Conservation (phyloP, 2,888 invertebrate species). For the Globia sparganii region DNA sequence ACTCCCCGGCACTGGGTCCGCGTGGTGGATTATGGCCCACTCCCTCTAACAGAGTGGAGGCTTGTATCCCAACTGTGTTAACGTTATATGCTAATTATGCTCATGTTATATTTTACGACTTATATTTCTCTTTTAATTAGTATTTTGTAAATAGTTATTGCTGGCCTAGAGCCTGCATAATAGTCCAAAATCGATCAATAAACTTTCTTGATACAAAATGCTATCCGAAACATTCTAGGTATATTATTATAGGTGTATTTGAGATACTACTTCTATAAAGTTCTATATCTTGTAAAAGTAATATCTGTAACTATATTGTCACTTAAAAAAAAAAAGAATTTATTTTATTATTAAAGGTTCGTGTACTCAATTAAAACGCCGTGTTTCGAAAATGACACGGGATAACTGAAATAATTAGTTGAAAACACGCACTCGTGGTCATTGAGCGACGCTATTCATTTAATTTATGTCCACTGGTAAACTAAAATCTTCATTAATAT, state of each 20-base stretch:
- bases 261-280: too few relatives aligned
- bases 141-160: background rate
- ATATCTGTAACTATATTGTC: too few relatives aligned
- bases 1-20: background rate
- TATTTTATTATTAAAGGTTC: background rate
- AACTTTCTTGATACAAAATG: background rate
- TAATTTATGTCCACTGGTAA: background rate
- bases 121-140: background rate
- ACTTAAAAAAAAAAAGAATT: too few relatives aligned
- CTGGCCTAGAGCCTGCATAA: background rate
- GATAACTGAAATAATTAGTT: conserved; percentile 12
- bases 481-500: background rate
- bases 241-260: background rate
- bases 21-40: background rate
- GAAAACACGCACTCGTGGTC: background rate
- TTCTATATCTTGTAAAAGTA: too few relatives aligned
- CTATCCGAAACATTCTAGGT: background rate
- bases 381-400: background rate
- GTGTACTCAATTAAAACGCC: background rate
- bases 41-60: background rate
- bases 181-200: background rate
- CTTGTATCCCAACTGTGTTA: background rate
- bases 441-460: conserved; percentile 1
- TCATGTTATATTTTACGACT: background rate
- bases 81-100: background rate